A percentile compares a stretch with the other conserved stretches of the same genome.
These are phyloP conservation scores for Dryoscopus gambensis DNA, from an alignment of 2,113 vertebrate species.

Conservation along the genomic window DNA sequence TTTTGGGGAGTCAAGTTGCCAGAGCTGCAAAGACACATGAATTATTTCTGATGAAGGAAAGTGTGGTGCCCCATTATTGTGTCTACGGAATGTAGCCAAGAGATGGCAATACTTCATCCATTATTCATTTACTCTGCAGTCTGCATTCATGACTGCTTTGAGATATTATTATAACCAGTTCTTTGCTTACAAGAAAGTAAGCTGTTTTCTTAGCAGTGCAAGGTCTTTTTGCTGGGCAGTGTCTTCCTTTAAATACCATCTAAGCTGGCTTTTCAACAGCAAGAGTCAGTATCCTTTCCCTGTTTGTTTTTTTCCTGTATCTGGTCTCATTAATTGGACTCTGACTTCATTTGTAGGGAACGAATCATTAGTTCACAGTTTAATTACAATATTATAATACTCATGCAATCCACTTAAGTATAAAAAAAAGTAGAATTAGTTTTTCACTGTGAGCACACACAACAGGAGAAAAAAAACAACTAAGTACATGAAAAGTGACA, in stretches of 20 bases:
- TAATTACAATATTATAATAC: slow-evolving; percentile 27
- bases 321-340: slow-evolving; percentile 7
- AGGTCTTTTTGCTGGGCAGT: background rate
- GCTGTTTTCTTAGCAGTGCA: background rate
- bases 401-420: slow-evolving; percentile 7
- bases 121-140: background rate
- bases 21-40: background rate
- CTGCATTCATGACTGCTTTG: background rate
- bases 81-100: background rate
- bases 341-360: slow-evolving; percentile 6
- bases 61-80: background rate
- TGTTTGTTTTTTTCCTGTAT: slow-evolving; percentile 16
- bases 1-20: background rate
- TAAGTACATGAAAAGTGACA: background rate
- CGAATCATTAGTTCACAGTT: slow-evolving; percentile 10
- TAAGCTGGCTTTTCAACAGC: background rate
- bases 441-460: slow-evolving; percentile 12
- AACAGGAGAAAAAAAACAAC: slow-evolving; percentile 30
- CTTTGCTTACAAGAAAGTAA: background rate
- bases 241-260: background rate
- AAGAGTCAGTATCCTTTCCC: background rate
- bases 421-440: slow-evolving; percentile 3
- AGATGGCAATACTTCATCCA: background rate
- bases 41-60: background rate
- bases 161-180: background rate